A percentile compares a stretch with the other conserved stretches of the same genome.
These are phyloP conservation scores for Todus mexicanus DNA, from an alignment of 2,797 vertebrate species.

Conservation along the genomic window DNA sequence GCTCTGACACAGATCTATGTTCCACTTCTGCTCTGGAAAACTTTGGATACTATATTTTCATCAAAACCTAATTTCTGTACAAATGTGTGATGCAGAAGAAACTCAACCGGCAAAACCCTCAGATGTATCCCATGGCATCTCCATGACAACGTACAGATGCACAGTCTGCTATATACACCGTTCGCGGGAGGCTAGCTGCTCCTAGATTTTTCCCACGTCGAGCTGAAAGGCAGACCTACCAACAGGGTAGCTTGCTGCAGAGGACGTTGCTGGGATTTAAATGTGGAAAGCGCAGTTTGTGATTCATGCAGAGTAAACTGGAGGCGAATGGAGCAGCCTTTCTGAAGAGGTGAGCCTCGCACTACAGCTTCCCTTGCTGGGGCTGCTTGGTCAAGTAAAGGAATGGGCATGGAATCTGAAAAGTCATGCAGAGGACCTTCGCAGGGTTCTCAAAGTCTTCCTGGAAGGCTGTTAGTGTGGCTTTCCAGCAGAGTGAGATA, in stretches of 20 bases:
- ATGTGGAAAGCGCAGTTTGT: not conserved
- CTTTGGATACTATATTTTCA: slow-evolving; percentile 30
- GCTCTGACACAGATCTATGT: slow-evolving; percentile 61
- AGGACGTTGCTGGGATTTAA: slow-evolving; percentile 5
- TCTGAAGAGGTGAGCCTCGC: not conserved
- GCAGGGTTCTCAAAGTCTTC: not conserved
- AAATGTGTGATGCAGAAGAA: slow-evolving; percentile 23
- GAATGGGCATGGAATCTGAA: not conserved
- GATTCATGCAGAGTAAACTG: not conserved
- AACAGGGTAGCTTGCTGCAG: not conserved
- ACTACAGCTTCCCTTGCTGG: not conserved
- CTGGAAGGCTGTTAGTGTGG: not conserved
- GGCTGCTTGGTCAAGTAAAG: not conserved
- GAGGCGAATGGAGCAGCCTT: not conserved
- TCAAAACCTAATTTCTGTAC: slow-evolving; percentile 48
- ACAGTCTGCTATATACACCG: not conserved
- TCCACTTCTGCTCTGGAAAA: slow-evolving; percentile 51
- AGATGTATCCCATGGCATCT: slow-evolving; percentile 22
- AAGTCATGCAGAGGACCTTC: not conserved
- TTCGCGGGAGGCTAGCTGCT: not conserved
- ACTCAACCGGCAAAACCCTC: not conserved
- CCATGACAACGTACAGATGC: slow-evolving; percentile 54
- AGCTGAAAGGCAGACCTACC: not conserved
- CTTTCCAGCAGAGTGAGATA: not conserved
- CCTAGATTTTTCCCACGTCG: not conserved